Base-by-base conservation (phyloP, 1,140 invertebrate species). In the Ruditapes philippinarum region DNA sequence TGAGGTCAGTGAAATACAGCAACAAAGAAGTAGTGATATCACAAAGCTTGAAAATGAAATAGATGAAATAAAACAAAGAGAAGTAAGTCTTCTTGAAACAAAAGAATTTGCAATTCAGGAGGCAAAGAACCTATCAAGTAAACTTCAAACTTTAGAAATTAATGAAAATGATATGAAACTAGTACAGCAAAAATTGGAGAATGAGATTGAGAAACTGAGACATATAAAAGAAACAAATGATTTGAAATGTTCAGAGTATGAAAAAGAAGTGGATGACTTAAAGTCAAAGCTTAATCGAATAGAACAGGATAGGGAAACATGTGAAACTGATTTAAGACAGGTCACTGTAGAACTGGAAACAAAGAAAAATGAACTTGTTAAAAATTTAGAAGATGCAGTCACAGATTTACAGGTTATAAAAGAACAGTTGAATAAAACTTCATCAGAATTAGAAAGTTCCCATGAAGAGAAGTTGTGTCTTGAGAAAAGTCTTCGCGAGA, bases 361-460 rank as follows among this genome's bases (percentile, higher is more conserved):
- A 33, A 57, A 31, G 33, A 60, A 68, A 36, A 49, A 62, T 40
- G 49, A 88, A 60, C 45, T 88, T 5, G 28, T 36, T n/a, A 57
- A 73, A 36, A 36, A 73, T 40, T 51, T 76, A 38, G 68, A 76
- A 54, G 68, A 60, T 49, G 14, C 40, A 36, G 33, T 19, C 9
- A 19, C 31, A 22, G 40, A 42, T 49, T 28, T 76, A 22, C 38
- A 62, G n/a, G 28, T 40, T 38, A 36, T 42, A 9, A 36, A 74
- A 76, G 83, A 60, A 54, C 42, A 86, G 17, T 31, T 86, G 11
- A 60, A 86, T 86, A 40, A n/a, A 28, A 31, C 49, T 28, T 76
- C 45, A 38, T 22, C 28, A 38, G n/a, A 86, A 38, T 25, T 60
- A 22, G 40, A 57, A 76, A 42, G 0, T 54, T 22, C 45, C 31